Percentiles rank a stretch among this genome's conserved stretches.
phyloP scores from a whole-genome alignment of 2,113 vertebrate genomes.

The Numenius arquata region DNA sequence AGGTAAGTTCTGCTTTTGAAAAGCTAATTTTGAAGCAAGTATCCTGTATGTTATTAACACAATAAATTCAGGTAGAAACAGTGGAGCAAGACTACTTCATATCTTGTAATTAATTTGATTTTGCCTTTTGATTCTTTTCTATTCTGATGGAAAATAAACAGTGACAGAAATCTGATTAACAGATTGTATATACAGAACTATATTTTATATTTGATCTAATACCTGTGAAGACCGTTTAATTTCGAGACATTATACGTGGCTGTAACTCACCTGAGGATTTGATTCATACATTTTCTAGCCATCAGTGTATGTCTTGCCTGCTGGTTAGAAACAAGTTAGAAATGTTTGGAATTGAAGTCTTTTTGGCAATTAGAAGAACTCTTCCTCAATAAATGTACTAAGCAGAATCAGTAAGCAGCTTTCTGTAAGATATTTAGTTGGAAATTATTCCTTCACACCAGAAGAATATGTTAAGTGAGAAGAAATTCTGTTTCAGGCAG shows the following conservation, averaged over 20 bases:
- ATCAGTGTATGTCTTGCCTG: not conserved
- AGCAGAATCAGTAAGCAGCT: constrained; percentile 10
- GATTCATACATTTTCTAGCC: not conserved
- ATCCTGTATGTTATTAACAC: not conserved
- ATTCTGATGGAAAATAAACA: constrained; percentile 39
- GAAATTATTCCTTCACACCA: constrained; percentile 22
- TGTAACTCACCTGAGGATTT: not conserved
- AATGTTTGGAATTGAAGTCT: not conserved
- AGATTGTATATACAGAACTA: not conserved
- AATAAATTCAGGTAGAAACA: not conserved
- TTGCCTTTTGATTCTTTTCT: not conserved
- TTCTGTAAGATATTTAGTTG: constrained; percentile 3
- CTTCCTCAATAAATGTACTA: not conserved
- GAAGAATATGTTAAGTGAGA: not conserved
- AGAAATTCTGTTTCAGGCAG: not conserved
- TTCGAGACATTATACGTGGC: not conserved
- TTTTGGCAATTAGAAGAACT: constrained; percentile 19
- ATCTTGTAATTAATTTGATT: not conserved
- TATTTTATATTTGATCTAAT: not conserved
- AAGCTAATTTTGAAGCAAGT: constrained; percentile 9
- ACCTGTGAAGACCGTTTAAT: not conserved
- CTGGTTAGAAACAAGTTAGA: not conserved
- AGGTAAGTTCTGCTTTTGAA: not conserved
- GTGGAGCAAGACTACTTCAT: not conserved
- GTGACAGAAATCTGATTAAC: not conserved